Percentiles rank a stretch among this genome's conserved stretches.
These are phyloP conservation scores for Paramormyrops kingsleyae DNA, from an alignment of 2,113 vertebrate species.

Conservation along the genomic window DNA sequence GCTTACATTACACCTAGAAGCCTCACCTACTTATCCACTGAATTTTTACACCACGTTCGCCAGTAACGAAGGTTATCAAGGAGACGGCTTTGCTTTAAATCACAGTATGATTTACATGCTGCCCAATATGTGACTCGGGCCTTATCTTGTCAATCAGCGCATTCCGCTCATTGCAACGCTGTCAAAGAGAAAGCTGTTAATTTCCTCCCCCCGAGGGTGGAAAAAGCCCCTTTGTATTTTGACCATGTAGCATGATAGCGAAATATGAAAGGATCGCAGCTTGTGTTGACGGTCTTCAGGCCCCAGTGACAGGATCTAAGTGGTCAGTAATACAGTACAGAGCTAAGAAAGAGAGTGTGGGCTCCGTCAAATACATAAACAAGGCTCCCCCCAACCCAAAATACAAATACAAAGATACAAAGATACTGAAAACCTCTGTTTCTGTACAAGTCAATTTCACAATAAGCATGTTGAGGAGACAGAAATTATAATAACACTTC, in stretches of 20 bases:
- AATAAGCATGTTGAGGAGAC: not conserved
- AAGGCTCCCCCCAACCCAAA: not conserved
- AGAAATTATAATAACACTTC: not conserved
- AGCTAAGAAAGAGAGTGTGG: not conserved
- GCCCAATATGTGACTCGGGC: not conserved
- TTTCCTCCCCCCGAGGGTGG: not conserved
- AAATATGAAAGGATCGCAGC: slow-evolving; percentile 2
- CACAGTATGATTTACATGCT: not conserved
- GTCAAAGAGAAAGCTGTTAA: slow-evolving; percentile 12
- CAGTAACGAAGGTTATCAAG: not conserved
- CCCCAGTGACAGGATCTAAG: not conserved
- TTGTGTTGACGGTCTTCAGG: slow-evolving; percentile 1
- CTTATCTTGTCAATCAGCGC: slow-evolving; percentile 3
- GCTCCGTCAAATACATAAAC: not conserved
- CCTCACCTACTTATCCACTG: not conserved
- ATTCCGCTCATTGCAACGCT: not conserved
- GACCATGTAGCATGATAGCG: not conserved
- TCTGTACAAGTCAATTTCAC: not conserved
- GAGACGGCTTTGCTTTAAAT: not conserved
- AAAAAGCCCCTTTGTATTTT: not conserved
- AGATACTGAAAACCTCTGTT: not conserved
- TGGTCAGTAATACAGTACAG: slow-evolving; percentile 9
- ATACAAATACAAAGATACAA: not conserved
- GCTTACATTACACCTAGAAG: not conserved
- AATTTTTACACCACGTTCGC: not conserved